phyloP scores from a whole-genome alignment of 1,140 invertebrate genomes.

The Brachionus calyciflorus region DNA sequence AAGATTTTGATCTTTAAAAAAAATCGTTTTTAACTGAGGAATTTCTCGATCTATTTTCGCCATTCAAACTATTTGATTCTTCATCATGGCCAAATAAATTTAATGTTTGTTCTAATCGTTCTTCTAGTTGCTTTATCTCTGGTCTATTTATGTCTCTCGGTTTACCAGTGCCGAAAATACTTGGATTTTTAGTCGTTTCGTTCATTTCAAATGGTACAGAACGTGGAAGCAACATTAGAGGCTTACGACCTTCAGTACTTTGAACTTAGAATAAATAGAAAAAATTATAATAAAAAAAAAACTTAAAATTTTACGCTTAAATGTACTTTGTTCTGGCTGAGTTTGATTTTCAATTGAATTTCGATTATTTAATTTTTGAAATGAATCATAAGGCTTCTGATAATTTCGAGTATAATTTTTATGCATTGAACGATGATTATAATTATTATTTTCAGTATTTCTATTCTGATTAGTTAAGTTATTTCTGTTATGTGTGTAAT shows the following conservation, averaged over 20 bases:
- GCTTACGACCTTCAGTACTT: background rate
- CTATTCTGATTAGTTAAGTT: background rate
- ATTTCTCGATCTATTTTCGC: too few species aligned
- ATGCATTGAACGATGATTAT: background rate
- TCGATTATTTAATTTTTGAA: too few species aligned
- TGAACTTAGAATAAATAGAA: background rate
- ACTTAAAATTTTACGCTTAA: too few species aligned
- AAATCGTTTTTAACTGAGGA: too few species aligned
- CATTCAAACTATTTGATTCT: background rate
- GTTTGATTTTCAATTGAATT: too few species aligned
- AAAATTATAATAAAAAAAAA: background rate
- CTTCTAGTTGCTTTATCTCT: conserved; percentile 10
- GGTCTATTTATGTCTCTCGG: conserved; percentile 10
- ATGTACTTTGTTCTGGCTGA: too few species aligned
- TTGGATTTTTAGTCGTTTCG: background rate
- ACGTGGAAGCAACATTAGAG: background rate
- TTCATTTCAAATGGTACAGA: background rate
- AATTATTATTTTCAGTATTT: background rate
- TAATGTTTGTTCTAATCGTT: conserved; percentile 23
- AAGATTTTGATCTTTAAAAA: too few species aligned
- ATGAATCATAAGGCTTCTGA: background rate
- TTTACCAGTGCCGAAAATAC: conserved; percentile 29
- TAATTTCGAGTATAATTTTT: background rate
- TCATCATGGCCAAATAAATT: background rate
- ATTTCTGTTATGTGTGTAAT: too few species aligned